Evolutionary conservation across 2,113 vertebrate genomes (phyloP).

Genomic region (Cyphomyrus discorhynchus): DNA sequence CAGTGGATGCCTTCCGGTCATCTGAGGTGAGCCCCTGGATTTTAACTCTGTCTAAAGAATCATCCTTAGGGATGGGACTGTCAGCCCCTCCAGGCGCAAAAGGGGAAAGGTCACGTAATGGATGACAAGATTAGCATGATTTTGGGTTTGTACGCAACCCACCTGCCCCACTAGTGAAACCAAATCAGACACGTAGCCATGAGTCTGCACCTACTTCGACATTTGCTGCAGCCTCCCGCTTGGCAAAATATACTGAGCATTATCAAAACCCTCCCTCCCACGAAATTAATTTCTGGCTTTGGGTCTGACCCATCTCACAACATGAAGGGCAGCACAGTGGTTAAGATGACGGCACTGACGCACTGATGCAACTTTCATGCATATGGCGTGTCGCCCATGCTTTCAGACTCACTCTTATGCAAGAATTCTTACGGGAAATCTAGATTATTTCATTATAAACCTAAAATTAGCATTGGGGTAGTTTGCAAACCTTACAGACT

Average conservation of each 20-base stretch:
- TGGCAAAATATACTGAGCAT: background rate
- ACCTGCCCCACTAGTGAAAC: background rate
- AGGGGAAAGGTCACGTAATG: background rate
- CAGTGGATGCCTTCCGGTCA: background rate
- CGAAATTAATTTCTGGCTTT: background rate
- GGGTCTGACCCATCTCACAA: background rate
- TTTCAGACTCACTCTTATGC: background rate
- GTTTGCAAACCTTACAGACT: background rate
- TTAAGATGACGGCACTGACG: background rate
- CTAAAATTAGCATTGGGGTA: background rate
- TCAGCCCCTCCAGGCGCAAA: background rate
- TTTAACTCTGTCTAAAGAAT: background rate
- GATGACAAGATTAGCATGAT: background rate
- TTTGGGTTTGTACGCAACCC: background rate
- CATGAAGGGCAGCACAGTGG: background rate
- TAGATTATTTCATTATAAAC: background rate
- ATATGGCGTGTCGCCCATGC: background rate
- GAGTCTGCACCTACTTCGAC: background rate
- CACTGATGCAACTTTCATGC: background rate
- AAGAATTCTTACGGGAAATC: background rate
- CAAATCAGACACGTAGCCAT: background rate
- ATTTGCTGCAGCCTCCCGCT: background rate
- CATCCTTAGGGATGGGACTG: background rate
- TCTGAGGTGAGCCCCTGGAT: background rate
- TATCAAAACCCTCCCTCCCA: background rate